phyloP scores from a whole-genome alignment of 1,140 invertebrate genomes.

The Geopemphigus sp. region DNA sequence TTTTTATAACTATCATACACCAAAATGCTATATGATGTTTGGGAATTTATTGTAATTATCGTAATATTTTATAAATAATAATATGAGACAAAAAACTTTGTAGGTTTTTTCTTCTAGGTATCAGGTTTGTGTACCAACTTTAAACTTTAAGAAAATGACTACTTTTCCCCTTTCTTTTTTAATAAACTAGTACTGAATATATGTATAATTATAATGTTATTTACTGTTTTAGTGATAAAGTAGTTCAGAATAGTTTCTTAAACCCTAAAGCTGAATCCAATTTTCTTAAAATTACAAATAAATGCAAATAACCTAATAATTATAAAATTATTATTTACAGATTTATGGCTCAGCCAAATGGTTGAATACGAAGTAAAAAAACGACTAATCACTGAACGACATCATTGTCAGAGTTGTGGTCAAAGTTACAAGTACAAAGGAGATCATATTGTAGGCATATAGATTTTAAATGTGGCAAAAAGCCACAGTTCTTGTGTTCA shows the following conservation, averaged over 20 bases:
- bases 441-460: constrained; percentile 62
- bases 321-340: background rate
- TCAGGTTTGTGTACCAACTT: background rate
- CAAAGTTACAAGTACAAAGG: constrained; percentile 55
- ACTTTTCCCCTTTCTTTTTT: background rate
- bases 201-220: background rate
- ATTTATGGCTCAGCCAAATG: constrained; percentile 32
- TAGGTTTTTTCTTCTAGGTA: too few species aligned
- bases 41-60: background rate
- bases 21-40: background rate
- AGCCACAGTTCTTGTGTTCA: constrained; percentile 61
- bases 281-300: background rate
- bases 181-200: background rate
- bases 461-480: constrained; percentile 64
- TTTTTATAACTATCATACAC: background rate
- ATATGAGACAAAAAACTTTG: too few species aligned
- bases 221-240: background rate
- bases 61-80: too few species aligned
- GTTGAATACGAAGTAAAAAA: constrained; percentile 42
- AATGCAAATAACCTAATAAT: background rate
- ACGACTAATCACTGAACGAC: constrained; percentile 34
- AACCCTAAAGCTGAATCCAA: background rate
- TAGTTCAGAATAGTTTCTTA: constrained; percentile 3
- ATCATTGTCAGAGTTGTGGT: constrained; percentile 41
- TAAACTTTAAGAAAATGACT: background rate